Evolutionary conservation across 2,888 invertebrate genomes (phyloP), one percentile per base, ranked within the genome.

Genomic region (Sinodicranocentrus sp.): DNA sequence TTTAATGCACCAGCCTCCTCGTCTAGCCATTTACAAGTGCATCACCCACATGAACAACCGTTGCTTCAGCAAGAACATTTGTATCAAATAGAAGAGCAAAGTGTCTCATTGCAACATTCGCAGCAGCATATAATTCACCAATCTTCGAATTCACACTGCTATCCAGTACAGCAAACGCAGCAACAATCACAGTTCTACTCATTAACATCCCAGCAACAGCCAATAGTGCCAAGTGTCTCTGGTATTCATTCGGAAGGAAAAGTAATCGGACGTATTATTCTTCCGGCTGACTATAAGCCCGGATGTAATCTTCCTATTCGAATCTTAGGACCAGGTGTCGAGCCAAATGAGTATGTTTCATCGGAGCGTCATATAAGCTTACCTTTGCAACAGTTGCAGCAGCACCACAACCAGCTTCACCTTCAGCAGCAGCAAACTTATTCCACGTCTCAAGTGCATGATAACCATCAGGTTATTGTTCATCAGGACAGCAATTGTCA

Each of bases 321-420:
- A 39, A 8, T 13, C 39, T 39, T 39, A 5, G 13, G 6, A 39
- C 5, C 13, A 8, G 39, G 39, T 5, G 39, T 13, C 39, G 13
- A n/a, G 26, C 73, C 59, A 44, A 43, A 61, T 52, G 28, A 61
- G 10, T 21, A 17, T 13, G 10, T 63, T 10, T n/a, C 54, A 23
- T 21, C 48, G 1, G 33, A 39, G 25, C 76, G 19, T 10, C 65
- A 76, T 10, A 52, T 52, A 5, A 75, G 61, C 23, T 13, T 25
- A 15, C 2, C 25, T 13, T 28, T 23, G 0, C 10, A 54, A 21
- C 71, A 71, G 57, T 15, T 54, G 17, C 70, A 71, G 28, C 54
- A 28, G 10, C 59, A 33, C 2, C 68, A 68, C 15, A 48, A 72
- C n/a, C 39, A 39, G 13, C 5, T 39, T 13, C 39, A 5, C 39